phyloP scores from a whole-genome alignment of 2,888 invertebrate genomes.

The Bhutanitis thaidina region DNA sequence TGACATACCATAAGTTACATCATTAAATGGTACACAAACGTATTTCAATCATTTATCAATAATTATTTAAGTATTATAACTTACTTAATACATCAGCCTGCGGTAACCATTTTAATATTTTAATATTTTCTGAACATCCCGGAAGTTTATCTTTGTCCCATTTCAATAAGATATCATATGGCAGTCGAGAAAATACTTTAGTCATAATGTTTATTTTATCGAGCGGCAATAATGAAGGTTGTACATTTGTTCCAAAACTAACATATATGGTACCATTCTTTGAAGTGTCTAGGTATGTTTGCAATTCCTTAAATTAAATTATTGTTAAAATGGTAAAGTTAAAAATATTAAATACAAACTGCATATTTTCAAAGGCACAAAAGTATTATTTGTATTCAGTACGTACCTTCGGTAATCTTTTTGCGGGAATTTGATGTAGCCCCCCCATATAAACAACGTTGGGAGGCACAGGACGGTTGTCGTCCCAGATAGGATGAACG shows the following conservation, averaged over 20 bases:
- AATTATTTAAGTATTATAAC: conserved; percentile 4
- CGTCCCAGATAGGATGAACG: conserved; percentile 47
- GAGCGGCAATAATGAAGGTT: conserved; percentile 31
- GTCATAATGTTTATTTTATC: conserved; percentile 36
- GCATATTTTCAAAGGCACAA: background rate
- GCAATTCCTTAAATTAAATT: conserved; percentile 35
- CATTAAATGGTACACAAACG: too few relatives aligned
- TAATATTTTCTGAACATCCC: conserved; percentile 38
- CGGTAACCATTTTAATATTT: conserved; percentile 45
- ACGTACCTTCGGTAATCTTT: conserved; percentile 49
- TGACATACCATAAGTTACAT: too few relatives aligned
- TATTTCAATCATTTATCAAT: too few relatives aligned
- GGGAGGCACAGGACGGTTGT: conserved; percentile 52
- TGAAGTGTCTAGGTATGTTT: conserved; percentile 39
- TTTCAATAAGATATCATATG: conserved; percentile 50
- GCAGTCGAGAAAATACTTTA: conserved; percentile 39
- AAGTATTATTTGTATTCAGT: background rate
- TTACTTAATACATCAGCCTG: conserved; percentile 41
- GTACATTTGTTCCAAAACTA: conserved; percentile 47
- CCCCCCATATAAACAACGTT: conserved; percentile 54
- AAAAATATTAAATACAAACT: background rate
- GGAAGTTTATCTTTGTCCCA: conserved; percentile 39
- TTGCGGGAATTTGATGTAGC: conserved; percentile 41
- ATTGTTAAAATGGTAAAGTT: background rate
- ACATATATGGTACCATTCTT: conserved; percentile 45